Percentiles rank a stretch among this genome's conserved stretches.
These are phyloP conservation scores for Glossosoma conforme DNA, from an alignment of 1,140 invertebrate species.

Conservation along the genomic window DNA sequence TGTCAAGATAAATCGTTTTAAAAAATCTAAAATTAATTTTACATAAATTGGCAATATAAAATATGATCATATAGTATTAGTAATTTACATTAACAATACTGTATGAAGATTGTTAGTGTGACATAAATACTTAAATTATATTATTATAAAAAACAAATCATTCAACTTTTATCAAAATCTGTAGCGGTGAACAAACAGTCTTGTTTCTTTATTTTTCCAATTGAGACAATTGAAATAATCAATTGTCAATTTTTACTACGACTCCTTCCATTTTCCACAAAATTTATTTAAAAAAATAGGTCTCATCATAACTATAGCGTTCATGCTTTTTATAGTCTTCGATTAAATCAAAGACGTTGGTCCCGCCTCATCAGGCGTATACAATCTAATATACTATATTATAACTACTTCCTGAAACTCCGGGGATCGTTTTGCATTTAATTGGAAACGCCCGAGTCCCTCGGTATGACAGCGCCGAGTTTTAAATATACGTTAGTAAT, in stretches of 20 bases:
- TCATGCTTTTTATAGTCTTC: neutral
- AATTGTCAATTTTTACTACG: neutral
- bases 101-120: neutral
- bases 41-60: too few species aligned
- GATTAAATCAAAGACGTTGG: constrained; percentile 16
- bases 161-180: neutral
- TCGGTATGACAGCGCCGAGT: too few species aligned
- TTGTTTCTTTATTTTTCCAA: neutral
- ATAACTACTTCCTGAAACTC: too few species aligned
- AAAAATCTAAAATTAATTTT: too few species aligned
- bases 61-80: neutral
- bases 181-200: constrained; percentile 1
- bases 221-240: neutral
- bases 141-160: neutral
- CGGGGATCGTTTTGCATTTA: too few species aligned
- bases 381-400: neutral
- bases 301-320: constrained; percentile 3
- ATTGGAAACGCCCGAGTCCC: too few species aligned
- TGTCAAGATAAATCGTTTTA: too few species aligned
- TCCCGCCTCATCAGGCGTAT: constrained; percentile 9
- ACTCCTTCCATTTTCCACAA: neutral
- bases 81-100: neutral
- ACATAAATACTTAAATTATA: neutral
- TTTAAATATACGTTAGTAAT: constrained; percentile 13
- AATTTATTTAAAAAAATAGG: constrained; percentile 20